phyloP scores from a whole-genome alignment of 1,140 invertebrate species.

The Mizuhopecten yessoensis region DNA sequence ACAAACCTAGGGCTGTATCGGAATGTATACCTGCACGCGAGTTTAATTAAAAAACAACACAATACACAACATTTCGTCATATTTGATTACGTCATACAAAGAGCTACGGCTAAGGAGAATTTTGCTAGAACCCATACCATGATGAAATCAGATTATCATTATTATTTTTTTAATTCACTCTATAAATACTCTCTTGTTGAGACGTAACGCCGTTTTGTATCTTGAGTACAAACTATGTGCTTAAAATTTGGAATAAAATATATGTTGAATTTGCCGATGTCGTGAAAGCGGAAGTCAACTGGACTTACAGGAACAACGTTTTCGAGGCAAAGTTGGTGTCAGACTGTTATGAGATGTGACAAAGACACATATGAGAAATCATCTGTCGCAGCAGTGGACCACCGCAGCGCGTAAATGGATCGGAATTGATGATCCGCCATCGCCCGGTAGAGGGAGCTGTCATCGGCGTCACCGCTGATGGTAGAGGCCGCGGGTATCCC shows the following conservation, averaged over 20 bases:
- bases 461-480: slow-evolving; percentile 56
- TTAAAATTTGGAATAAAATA: neutral
- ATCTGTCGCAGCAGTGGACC: slow-evolving; percentile 56
- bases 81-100: neutral
- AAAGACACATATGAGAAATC: slow-evolving; percentile 61
- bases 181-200: too few relatives aligned
- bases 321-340: neutral
- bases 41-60: neutral
- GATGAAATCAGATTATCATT: too few relatives aligned
- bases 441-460: slow-evolving; percentile 51
- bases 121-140: too few relatives aligned
- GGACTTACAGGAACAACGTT: neutral
- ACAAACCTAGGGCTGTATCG: neutral
- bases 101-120: too few relatives aligned
- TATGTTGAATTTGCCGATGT: neutral
- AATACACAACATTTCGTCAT: neutral
- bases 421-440: slow-evolving; percentile 61
- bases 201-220: too few relatives aligned
- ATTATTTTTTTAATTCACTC: too few relatives aligned
- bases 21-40: neutral
- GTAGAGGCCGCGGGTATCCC: slow-evolving; percentile 54
- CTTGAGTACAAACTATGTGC: too few relatives aligned
- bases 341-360: neutral
- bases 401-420: slow-evolving; percentile 62
- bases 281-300: neutral